Evolutionary conservation across 1,140 invertebrate species (phyloP).

Genomic region (Drosophila orena): DNA sequence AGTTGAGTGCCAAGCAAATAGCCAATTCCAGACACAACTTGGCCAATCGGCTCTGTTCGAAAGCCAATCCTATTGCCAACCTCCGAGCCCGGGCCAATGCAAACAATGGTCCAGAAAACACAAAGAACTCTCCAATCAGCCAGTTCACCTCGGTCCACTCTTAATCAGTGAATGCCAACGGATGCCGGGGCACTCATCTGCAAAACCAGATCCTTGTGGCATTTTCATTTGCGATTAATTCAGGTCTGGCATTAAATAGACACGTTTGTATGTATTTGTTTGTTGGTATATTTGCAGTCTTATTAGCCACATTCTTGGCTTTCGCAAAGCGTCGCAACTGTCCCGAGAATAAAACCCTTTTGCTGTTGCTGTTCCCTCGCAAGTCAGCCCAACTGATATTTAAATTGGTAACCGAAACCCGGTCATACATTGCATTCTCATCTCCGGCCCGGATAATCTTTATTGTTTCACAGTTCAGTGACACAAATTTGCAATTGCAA

Average conservation of each 20-base stretch:
- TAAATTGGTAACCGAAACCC: conserved; percentile 46
- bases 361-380: neutral
- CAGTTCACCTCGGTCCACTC: conserved; percentile 17
- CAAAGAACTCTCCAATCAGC: conserved; percentile 33
- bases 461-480: conserved; percentile 60
- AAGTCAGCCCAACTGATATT: conserved; percentile 36
- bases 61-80: conserved; percentile 37
- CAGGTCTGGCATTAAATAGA: conserved; percentile 1
- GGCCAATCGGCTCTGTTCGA: conserved; percentile 13
- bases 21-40: conserved; percentile 29
- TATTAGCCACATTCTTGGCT: conserved; percentile 9
- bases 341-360: neutral
- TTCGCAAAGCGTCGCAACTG: neutral
- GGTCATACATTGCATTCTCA: conserved; percentile 49
- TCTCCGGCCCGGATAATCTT: conserved; percentile 54
- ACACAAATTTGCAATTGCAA: conserved; percentile 59
- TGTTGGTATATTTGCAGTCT: conserved; percentile 16
- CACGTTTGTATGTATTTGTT: conserved; percentile 1
- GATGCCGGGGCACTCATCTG: conserved; percentile 18
- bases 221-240: conserved; percentile 23
- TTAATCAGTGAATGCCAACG: conserved; percentile 38
- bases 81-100: conserved; percentile 1
- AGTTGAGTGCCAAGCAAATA: conserved; percentile 56
- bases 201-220: conserved; percentile 19
- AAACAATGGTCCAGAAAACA: conserved; percentile 40